Evolutionary conservation across 1,140 invertebrate species (phyloP).

Genomic region (Potamilus streckersoni): DNA sequence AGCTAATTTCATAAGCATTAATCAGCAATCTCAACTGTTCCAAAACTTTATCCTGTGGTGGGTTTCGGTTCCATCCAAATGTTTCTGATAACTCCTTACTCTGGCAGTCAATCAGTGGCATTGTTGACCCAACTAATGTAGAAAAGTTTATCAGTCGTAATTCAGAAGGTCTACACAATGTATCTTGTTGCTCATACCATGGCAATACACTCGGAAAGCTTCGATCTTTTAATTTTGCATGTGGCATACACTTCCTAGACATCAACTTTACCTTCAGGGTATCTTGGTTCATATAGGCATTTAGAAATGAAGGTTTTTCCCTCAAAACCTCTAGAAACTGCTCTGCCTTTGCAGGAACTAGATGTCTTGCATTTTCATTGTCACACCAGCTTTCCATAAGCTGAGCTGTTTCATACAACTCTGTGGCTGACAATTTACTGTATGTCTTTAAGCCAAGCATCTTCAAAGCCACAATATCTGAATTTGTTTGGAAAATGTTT

Average conservation of each 20-base stretch:
- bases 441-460: constrained; percentile 14
- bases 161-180: constrained; percentile 2
- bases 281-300: neutral
- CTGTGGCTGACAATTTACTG: neutral
- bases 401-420: neutral
- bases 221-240: neutral
- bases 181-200: neutral
- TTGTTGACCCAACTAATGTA: constrained; percentile 6
- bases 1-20: neutral
- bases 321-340: constrained; percentile 11
- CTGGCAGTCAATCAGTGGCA: constrained; percentile 1
- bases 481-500: neutral
- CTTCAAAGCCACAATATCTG: neutral
- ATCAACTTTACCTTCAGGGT: neutral
- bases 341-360: neutral
- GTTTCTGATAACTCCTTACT: neutral
- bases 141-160: neutral
- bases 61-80: constrained; percentile 11
- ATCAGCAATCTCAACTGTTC: constrained; percentile 14
- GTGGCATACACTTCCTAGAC: neutral
- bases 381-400: neutral
- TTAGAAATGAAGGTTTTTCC: neutral
- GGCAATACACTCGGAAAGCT: constrained; percentile 6
- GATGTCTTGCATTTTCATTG: neutral
- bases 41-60: constrained; percentile 1